Evolutionary conservation across 1,140 invertebrate species (phyloP), one percentile per base, ranked within the genome.

Genomic region (Cecropterus lyciades): DNA sequence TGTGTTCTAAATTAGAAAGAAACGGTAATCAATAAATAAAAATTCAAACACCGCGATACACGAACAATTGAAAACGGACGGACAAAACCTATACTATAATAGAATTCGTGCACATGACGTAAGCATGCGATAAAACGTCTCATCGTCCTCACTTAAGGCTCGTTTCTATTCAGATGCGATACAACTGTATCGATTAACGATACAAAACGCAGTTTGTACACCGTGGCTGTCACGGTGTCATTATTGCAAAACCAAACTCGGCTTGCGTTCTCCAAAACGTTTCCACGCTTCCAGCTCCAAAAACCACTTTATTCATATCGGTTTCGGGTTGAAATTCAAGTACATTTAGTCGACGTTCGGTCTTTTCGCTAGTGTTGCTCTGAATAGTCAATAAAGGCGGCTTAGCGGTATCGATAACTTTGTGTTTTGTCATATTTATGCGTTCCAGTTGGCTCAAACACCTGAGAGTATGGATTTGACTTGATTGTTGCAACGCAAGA

Each of bases 351-450:
- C 1, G 14, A 8, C 9, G 7, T 24, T 78, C 79, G 46, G 69
- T 48, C 79, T 63, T 76, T 84, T 76, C 46, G 59, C 72, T 83
- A 85, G 79, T 79, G 83, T 73, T n/a, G n/a, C n/a, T 62, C 65
- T 67, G 55, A 45, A 67, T 66, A 86, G 85, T 89, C 85, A 86
- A 89, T 89, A 87, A 82, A 89, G 75, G 82, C 77, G 77, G 82
- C 87, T 89, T 89, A 89, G 85, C 67, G 73, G 84, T 78, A 81
- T 85, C 87, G 87, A 85, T 87, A 89, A 89, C 87, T 89, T 87
- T 87, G 82, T 82, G 81, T 87, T 89, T 83, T 86, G 79, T 75
- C 68, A 85, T 89, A 84, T 89, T 87, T 87, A 87, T 85, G 82
- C 77, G 78, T 79, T 81, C 80, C 77, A 82, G 77, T 86, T 86